Evolutionary conservation across 2,888 invertebrate genomes (phyloP).

Genomic region (Apamea crenata): DNA sequence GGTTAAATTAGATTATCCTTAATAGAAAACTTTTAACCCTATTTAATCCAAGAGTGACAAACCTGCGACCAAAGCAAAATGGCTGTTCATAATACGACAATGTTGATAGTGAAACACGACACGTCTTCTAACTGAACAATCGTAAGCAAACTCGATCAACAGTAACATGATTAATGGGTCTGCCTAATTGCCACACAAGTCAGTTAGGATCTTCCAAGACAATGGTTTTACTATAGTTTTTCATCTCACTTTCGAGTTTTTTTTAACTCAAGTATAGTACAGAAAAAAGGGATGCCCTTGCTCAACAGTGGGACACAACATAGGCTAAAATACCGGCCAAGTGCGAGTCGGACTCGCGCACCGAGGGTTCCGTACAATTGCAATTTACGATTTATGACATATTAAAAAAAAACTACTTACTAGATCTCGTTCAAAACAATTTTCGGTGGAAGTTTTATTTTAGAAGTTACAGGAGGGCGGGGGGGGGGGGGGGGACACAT

Average conservation of each 20-base stretch:
- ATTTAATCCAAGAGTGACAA: neutral
- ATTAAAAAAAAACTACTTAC: too few species aligned
- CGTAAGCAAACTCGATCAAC: constrained; percentile 51
- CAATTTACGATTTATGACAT: too few species aligned
- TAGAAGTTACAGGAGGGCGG: too few species aligned
- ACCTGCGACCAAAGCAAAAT: neutral
- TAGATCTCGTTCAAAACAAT: too few species aligned
- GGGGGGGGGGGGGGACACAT: too few species aligned
- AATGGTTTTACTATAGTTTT: constrained; percentile 31
- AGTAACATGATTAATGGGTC: constrained; percentile 51
- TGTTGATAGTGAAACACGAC: constrained; percentile 10
- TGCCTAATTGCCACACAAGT: constrained; percentile 46
- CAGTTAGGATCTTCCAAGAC: constrained; percentile 44
- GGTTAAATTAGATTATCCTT: neutral
- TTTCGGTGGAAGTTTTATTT: too few species aligned
- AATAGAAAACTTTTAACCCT: neutral
- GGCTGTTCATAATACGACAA: neutral
- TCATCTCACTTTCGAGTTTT: neutral
- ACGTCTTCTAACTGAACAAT: constrained; percentile 27
- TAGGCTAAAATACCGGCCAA: too few species aligned
- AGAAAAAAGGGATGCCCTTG: neutral
- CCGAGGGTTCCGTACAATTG: too few species aligned
- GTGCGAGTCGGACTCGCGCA: too few species aligned
- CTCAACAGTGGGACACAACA: neutral
- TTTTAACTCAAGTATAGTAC: neutral